Conservation (phyloP, 2,797 vertebrate species). For the Chelon auratus region DNA sequence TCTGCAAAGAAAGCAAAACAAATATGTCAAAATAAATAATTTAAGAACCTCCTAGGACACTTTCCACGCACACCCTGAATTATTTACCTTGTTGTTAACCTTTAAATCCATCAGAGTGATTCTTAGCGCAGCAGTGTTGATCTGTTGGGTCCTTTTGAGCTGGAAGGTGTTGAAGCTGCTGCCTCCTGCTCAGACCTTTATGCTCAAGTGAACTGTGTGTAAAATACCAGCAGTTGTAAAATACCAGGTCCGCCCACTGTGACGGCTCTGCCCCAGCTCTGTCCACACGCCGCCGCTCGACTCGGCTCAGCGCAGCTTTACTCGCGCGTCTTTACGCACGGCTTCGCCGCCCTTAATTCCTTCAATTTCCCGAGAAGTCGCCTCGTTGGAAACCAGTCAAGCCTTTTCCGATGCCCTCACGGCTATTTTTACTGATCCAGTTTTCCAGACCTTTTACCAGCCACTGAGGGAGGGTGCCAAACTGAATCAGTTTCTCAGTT, state of each 20-base stretch:
- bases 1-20: not conserved
- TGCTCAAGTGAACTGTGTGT: conserved; percentile 43
- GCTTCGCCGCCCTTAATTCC: conserved; percentile 32
- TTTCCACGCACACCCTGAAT: no score
- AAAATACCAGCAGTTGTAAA: not conserved
- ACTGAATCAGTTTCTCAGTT: not conserved
- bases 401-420: not conserved
- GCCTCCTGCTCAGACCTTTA: conserved; percentile 58
- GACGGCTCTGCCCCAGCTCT: not conserved
- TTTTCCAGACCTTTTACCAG: not conserved
- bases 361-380: conserved; percentile 40
- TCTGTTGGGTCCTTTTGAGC: not conserved
- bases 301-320: not conserved
- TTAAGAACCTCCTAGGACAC: no score
- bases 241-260: conserved; percentile 39
- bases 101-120: not conserved
- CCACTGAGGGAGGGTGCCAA: not conserved
- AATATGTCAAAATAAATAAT: accelerated
- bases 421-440: conserved; percentile 3
- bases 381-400: conserved; percentile 7
- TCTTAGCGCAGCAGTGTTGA: no score
- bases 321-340: not conserved
- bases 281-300: not conserved
- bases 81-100: not conserved
- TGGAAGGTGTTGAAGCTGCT: not conserved